Evolutionary conservation across 2,797 vertebrate species (phyloP), one percentile per base, ranked within the genome.

Genomic region (Gouania willdenowi): DNA sequence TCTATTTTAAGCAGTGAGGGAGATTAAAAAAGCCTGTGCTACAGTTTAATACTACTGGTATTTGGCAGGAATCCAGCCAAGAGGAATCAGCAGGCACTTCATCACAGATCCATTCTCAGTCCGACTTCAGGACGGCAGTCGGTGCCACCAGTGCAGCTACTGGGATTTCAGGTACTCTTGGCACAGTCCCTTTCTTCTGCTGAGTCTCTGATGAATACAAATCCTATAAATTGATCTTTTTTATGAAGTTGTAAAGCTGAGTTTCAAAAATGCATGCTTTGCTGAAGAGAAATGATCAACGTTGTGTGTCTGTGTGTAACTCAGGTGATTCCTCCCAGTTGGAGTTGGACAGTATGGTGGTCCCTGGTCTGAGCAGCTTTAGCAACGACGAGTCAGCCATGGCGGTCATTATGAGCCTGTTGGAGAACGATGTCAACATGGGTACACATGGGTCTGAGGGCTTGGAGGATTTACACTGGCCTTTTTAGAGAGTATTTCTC

Each of bases 361-460:
- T 95, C 10, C 91, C 93, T 14, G 92, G 93, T 44, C 92, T 94
- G 4, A 94, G 90, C 75, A 93, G 87, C 66, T 94, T 94, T 30
- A 97, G 92, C 81, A 95, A 87, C 0, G 94, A 98, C 0, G 95
- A 98, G 71, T 94, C 94, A 1, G 94, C 94, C 1, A 96, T 98
- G 93, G 94, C 93, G 0, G 94, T 97, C 21, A 97, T 98, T 46
- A 95, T 98, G 95, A 98, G 94, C 74, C 82, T 98, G 58, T 79
- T 98, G 79, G 95, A 97, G 84, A 92, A 94, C 0, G 95, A 98
- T 1, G 92, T 91, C 5, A 94, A 91, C 54, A 90, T 97, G 4
- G 90, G 94, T 3, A n/a, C n/a, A n/a, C n/a, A n/a, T n/a, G 92
- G 92, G 11, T 86, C 92, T 0, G 93, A 90, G 41, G 92, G 95